phyloP scores from a whole-genome alignment of 2,888 invertebrate species.

The Globia sparganii region DNA sequence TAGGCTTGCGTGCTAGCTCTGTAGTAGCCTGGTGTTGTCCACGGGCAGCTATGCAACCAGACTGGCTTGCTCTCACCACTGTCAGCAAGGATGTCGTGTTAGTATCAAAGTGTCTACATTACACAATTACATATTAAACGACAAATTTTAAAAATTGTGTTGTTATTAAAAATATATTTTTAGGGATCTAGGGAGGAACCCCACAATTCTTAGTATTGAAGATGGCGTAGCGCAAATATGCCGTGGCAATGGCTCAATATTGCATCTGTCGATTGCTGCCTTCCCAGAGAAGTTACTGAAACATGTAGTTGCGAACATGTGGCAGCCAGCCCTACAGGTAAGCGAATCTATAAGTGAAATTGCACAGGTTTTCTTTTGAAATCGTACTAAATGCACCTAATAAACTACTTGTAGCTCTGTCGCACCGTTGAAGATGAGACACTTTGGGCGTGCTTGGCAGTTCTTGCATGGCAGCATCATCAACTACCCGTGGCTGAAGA shows the following conservation, averaged over 20 bases:
- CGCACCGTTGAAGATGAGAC: slow-evolving; percentile 89
- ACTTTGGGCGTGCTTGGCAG: slow-evolving; percentile 98
- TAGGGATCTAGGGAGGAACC: slow-evolving; percentile 97
- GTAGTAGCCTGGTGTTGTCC: slow-evolving; percentile 88
- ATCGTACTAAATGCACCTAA: background rate
- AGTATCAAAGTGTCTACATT: slow-evolving; percentile 49
- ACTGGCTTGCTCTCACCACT: slow-evolving; percentile 85
- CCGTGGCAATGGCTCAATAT: slow-evolving; percentile 96
- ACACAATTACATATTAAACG: background rate
- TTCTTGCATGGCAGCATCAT: slow-evolving; percentile 96
- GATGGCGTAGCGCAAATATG: slow-evolving; percentile 96
- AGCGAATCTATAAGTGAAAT: background rate
- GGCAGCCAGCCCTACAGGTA: slow-evolving; percentile 96
- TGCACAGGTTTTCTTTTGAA: background rate
- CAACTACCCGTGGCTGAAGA: slow-evolving; percentile 98
- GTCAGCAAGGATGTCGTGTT: slow-evolving; percentile 86
- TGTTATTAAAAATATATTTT: background rate
- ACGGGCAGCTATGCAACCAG: slow-evolving; percentile 82
- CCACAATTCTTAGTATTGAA: slow-evolving; percentile 94
- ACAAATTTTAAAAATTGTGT: background rate
- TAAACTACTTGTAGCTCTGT: slow-evolving; percentile 79
- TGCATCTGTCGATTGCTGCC: slow-evolving; percentile 93
- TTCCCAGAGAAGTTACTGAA: slow-evolving; percentile 91
- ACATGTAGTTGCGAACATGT: slow-evolving; percentile 93
- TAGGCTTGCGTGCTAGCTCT: slow-evolving; percentile 85